Conservation (phyloP, 2,888 invertebrate species). For the Subacronicta megacephala region DNA sequence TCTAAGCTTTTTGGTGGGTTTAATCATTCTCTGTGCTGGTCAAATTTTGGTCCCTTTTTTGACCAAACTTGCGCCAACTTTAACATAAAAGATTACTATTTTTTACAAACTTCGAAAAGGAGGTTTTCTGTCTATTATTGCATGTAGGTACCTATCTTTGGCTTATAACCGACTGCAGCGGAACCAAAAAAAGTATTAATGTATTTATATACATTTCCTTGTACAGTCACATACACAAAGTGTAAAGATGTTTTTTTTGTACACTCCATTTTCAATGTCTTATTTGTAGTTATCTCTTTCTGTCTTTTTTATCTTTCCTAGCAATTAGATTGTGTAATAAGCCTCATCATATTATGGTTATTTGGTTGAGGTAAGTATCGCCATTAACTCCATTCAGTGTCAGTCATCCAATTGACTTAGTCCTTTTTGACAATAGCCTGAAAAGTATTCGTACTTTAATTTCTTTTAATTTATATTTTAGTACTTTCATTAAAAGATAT, state of each 20-base stretch:
- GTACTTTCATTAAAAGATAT: conserved; percentile 36
- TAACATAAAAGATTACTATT: neutral
- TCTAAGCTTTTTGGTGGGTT: conserved; percentile 33
- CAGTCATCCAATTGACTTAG: conserved; percentile 71
- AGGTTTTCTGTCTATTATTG: neutral
- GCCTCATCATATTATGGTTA: conserved; percentile 59
- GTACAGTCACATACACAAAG: conserved; percentile 17
- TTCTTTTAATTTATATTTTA: conserved; percentile 61
- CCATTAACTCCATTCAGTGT: conserved; percentile 68
- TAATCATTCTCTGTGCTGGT: conserved; percentile 4
- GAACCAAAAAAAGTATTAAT: neutral
- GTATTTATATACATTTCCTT: neutral
- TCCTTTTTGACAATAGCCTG: conserved; percentile 85
- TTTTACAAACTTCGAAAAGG: neutral
- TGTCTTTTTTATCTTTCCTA: conserved; percentile 13
- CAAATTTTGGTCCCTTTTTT: neutral
- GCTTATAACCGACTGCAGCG: conserved; percentile 1
- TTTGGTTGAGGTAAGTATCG: conserved; percentile 64
- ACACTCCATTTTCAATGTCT: neutral
- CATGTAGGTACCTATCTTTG: neutral
- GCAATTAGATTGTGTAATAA: conserved; percentile 52
- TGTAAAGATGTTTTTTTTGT: conserved; percentile 5
- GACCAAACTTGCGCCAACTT: neutral
- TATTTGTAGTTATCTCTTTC: conserved; percentile 6
- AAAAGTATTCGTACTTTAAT: conserved; percentile 77